Base-by-base conservation (phyloP, 2,113 vertebrate species). In the Connochaetes taurinus region DNA sequence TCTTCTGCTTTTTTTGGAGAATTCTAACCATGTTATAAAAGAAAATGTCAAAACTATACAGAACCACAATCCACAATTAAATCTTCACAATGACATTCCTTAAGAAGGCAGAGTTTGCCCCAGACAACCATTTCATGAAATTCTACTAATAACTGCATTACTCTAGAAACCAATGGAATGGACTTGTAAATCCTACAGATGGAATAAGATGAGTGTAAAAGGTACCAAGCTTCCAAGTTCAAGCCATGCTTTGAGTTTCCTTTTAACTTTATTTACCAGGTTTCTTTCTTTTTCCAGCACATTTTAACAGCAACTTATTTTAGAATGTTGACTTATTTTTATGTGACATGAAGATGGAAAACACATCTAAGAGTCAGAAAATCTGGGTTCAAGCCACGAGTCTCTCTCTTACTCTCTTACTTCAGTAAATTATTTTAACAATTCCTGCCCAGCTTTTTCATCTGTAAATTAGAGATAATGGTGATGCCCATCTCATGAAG, bases 201-300 rank as follows among this genome's bases (percentile, higher is more conserved):
- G 60, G 45, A 87, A 29, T 90, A 90, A 76, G 33, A 78, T 55
- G 23, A 85, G 8, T 9, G 13, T 15, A 62, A 43, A 43, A 82
- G 29, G 11, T 36, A 85, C 23, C 60, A 60, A 45, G 21, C 7
- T 76, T 58, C 40, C 55, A 74, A 89, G 86, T 91, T 89, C 60
- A 96, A n/a, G 13, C 23, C 29, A 27, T 43, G 57, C 10, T 86
- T 94, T 90, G 55, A 81, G 88, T 76, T 92, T 52, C 23, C 64
- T 71, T 88, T 90, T 83, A 55, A 76, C 78, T 67, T 96, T 93
- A 82, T 88, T 55, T 94, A 84, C 31, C 64, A 94, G 67, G 76
- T 29, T 94, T 45, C 36, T 91, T 83, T 82, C 36, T 76, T 71
- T 95, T 67, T 50, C 27, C 15, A 60, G 36, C 7, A 10, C 33